A percentile compares a stretch with the other conserved stretches of the same genome.
Evolutionary conservation across 2,113 vertebrate species (phyloP).

Genomic region (Agapornis roseicollis): DNA sequence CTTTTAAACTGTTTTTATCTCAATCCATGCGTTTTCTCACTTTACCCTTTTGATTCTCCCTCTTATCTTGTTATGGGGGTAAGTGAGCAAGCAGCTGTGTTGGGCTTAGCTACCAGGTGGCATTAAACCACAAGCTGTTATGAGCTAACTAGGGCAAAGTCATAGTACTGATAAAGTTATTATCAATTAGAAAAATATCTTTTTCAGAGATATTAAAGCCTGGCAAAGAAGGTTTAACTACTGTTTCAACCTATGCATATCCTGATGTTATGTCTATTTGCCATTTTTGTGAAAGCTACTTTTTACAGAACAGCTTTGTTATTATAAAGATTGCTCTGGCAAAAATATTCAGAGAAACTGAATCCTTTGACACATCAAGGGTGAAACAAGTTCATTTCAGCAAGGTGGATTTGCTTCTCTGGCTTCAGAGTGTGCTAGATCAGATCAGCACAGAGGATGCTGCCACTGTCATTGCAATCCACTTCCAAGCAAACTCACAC

Average conservation of each 20-base stretch:
- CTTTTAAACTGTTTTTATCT: background rate
- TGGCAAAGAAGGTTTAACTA: background rate
- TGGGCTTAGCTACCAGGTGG: background rate
- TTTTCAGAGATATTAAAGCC: background rate
- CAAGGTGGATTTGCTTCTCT: background rate
- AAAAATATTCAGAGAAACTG: background rate
- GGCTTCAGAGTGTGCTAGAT: background rate
- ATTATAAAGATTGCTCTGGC: background rate
- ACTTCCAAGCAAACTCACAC: background rate
- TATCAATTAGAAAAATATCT: background rate
- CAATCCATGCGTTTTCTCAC: background rate
- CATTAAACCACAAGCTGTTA: background rate
- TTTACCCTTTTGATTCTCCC: background rate
- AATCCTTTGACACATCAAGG: slow-evolving; percentile 4
- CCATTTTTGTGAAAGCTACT: background rate
- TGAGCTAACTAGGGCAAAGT: background rate
- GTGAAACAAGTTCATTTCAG: slow-evolving; percentile 2
- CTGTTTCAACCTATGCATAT: background rate
- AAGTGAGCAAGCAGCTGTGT: background rate
- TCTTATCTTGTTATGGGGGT: background rate
- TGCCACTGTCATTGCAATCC: background rate
- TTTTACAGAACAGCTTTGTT: background rate
- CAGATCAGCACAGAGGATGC: background rate
- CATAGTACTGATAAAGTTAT: background rate
- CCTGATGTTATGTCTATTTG: background rate